Evolutionary conservation across 2,888 invertebrate genomes (phyloP).

Genomic region (Harmothoe impar): DNA sequence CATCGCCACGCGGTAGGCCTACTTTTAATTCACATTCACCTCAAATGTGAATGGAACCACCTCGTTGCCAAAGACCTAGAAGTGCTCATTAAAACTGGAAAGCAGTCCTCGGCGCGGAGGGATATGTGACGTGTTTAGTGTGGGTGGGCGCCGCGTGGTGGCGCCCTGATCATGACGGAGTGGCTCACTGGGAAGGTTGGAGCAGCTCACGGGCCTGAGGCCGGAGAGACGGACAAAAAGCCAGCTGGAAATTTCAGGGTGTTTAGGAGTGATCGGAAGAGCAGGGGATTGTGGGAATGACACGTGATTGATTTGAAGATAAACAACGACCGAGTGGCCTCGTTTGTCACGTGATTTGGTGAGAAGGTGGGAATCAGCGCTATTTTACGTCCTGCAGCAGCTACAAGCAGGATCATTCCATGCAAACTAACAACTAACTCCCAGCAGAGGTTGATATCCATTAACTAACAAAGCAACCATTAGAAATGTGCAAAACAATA

Average conservation of each 20-base stretch:
- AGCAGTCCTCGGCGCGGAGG: background rate
- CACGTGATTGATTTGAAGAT: constrained; percentile 60
- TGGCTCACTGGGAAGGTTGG: background rate
- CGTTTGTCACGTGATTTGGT: constrained; percentile 24
- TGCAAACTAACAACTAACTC: too few species aligned
- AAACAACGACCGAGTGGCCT: constrained; percentile 40
- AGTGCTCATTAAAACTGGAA: constrained; percentile 48
- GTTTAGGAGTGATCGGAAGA: constrained; percentile 52
- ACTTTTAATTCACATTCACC: constrained; percentile 10
- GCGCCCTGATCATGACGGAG: constrained; percentile 33
- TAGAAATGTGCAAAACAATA: too few species aligned
- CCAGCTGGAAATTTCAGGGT: constrained; percentile 31
- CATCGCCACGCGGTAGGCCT: background rate
- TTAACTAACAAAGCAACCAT: too few species aligned
- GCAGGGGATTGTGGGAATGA: background rate
- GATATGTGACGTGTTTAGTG: constrained; percentile 39
- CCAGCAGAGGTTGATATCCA: too few species aligned
- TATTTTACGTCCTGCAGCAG: constrained; percentile 33
- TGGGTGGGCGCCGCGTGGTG: background rate
- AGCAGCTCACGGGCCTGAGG: background rate
- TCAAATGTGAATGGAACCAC: constrained; percentile 43
- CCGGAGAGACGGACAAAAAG: background rate
- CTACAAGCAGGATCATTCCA: too few species aligned
- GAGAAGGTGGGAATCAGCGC: constrained; percentile 29
- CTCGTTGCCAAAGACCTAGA: constrained; percentile 42